Evolutionary conservation across 2,888 invertebrate species (phyloP), one percentile per base, ranked within the genome.

Genomic region (Agriopis marginaria): DNA sequence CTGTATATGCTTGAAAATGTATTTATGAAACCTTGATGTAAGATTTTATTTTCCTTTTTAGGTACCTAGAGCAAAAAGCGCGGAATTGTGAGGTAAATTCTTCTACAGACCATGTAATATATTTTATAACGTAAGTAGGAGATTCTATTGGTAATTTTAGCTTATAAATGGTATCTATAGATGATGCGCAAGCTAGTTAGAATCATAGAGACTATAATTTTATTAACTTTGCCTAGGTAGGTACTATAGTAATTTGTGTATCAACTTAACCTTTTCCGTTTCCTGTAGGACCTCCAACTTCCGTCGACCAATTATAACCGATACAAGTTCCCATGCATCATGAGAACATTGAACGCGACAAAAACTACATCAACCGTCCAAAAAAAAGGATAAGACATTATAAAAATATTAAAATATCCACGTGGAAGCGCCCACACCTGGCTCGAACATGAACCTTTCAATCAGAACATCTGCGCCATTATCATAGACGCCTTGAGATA

Each of bases 351-450:
- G 68, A 71, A 66, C 63, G 42, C 61, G 56, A 58, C 66, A 62
- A 66, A 65, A 75, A 55, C 55, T 40, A 55, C 40, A 55, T 54
- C 39, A 40, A 8, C 54, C 51, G 50, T 62, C 72, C 63, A 81
- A 82, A 80, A 82, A 80, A 79, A 76, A 73, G 76, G 72, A 78
- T 72, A 73, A 72, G 75, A 70, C 72, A 61, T 45, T 61, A 70
- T 70, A 83, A 82, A 79, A 82, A 73, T 58, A 71, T 68, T 71
- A 80, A 78, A 75, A 75, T 73, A 81, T 80, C 83, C 88, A 90
- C 88, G 88, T 88, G 89, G 80, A 71, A 72, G 79, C 88, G 81
- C 86, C 86, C 85, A 85, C 91, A 91, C 89, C 90, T 89, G 91
- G 86, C 81, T 73, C 51, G 39, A 44, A 50, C 59, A 66, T 71